These are phyloP conservation scores for Aspidiotus destructor DNA, from an alignment of 2,888 invertebrate species.

Conservation along the genomic window DNA sequence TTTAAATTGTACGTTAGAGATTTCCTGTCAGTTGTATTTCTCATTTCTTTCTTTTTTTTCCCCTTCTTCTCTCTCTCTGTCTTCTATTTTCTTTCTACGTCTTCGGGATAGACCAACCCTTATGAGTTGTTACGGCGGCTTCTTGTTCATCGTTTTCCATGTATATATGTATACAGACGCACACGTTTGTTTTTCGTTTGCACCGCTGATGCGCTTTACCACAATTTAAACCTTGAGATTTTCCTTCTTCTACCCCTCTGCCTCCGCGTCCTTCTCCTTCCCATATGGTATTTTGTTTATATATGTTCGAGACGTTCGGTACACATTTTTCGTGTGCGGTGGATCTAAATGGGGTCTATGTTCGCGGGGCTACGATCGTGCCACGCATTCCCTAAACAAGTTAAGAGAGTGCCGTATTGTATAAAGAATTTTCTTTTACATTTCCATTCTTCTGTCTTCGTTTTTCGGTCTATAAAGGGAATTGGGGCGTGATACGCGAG, in stretches of 20 bases:
- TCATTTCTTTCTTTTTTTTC: slow-evolving; percentile 26
- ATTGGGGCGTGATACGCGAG: too few relatives aligned
- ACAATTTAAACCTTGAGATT: slow-evolving; percentile 13
- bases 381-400: not conserved
- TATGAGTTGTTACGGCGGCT: too few relatives aligned
- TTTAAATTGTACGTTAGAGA: slow-evolving; percentile 32
- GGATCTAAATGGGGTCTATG: too few relatives aligned
- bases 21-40: slow-evolving; percentile 30
- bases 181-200: slow-evolving; percentile 1
- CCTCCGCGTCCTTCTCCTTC: slow-evolving; percentile 14
- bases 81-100: not conserved
- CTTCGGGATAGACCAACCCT: not conserved
- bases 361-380: not conserved
- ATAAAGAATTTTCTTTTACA: too few relatives aligned
- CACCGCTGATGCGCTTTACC: not conserved
- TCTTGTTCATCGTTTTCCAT: not conserved
- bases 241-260: not conserved
- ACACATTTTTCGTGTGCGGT: too few relatives aligned
- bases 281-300: slow-evolving; percentile 3
- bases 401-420: too few relatives aligned
- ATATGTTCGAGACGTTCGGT: too few relatives aligned
- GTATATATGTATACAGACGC: not conserved
- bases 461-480: too few relatives aligned
- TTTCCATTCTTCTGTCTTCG: too few relatives aligned
- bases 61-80: not conserved